These are phyloP conservation scores for Scopus umbretta DNA, from an alignment of 2,113 vertebrate genomes.

Conservation along the genomic window DNA sequence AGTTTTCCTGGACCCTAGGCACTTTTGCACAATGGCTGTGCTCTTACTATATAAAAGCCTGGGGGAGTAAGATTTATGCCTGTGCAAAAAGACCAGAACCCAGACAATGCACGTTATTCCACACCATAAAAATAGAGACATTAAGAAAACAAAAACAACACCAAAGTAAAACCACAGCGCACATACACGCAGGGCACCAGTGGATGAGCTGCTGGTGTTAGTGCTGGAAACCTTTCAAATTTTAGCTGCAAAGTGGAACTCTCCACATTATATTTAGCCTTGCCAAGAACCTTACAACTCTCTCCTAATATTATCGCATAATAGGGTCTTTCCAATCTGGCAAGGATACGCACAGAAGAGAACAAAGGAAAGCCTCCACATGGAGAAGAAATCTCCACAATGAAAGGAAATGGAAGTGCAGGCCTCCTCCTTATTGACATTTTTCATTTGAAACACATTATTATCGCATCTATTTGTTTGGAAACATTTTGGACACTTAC, in stretches of 20 bases:
- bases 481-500: neutral
- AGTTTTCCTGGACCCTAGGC: neutral
- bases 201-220: neutral
- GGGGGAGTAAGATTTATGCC: neutral
- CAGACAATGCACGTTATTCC: neutral
- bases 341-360: neutral
- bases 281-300: conserved; percentile 28
- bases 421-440: neutral
- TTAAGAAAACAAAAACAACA: neutral
- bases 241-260: neutral
- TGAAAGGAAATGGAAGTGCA: conserved; percentile 19
- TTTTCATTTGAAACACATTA: neutral
- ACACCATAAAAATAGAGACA: neutral
- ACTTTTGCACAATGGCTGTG: neutral
- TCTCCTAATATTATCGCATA: neutral
- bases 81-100: neutral
- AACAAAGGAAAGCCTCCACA: neutral
- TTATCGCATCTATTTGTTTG: neutral
- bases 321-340: conserved; percentile 41
- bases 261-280: neutral
- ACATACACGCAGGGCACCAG: neutral
- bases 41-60: neutral
- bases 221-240: neutral
- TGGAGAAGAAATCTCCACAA: neutral
- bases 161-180: neutral